Percentiles rank a stretch among this genome's conserved stretches.
phyloP scores from a whole-genome alignment of 2,888 invertebrate species.

The Cynaeus angustus region DNA sequence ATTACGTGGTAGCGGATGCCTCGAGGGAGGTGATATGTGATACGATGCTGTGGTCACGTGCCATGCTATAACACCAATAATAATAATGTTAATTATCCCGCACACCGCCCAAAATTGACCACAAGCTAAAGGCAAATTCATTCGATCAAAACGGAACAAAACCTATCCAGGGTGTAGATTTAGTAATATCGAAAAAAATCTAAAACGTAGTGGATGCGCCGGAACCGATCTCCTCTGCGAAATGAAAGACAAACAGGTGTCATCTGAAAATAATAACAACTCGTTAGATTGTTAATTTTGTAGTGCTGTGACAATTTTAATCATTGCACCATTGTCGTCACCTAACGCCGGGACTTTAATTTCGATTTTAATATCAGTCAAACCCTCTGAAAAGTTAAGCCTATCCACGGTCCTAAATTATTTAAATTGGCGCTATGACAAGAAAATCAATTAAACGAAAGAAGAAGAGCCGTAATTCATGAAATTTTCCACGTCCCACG shows the following conservation, averaged over 20 bases:
- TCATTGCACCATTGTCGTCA: slow-evolving; percentile 37
- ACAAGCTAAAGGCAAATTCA: not conserved
- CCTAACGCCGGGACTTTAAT: slow-evolving; percentile 32
- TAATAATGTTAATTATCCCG: slow-evolving; percentile 57
- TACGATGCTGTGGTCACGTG: slow-evolving; percentile 61
- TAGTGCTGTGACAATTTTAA: slow-evolving; percentile 18
- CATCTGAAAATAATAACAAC: too few species aligned
- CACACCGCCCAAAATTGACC: not conserved
- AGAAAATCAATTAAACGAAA: slow-evolving; percentile 33
- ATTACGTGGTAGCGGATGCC: slow-evolving; percentile 60
- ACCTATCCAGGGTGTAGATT: too few species aligned
- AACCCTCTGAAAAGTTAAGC: slow-evolving; percentile 35
- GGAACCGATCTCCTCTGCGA: too few species aligned
- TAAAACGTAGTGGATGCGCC: too few species aligned
- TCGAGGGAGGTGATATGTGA: slow-evolving; percentile 61
- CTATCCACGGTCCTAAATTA: slow-evolving; percentile 33
- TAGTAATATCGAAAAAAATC: too few species aligned
- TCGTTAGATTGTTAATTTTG: too few species aligned
- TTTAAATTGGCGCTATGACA: slow-evolving; percentile 39
- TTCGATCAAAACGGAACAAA: too few species aligned
- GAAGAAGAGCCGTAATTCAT: slow-evolving; percentile 27
- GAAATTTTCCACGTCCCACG: slow-evolving; percentile 12
- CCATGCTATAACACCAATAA: slow-evolving; percentile 55
- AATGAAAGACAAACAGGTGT: too few species aligned
- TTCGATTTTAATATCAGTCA: slow-evolving; percentile 42